phyloP scores from a whole-genome alignment of 2,888 invertebrate species.

The Apodemia hepburni region DNA sequence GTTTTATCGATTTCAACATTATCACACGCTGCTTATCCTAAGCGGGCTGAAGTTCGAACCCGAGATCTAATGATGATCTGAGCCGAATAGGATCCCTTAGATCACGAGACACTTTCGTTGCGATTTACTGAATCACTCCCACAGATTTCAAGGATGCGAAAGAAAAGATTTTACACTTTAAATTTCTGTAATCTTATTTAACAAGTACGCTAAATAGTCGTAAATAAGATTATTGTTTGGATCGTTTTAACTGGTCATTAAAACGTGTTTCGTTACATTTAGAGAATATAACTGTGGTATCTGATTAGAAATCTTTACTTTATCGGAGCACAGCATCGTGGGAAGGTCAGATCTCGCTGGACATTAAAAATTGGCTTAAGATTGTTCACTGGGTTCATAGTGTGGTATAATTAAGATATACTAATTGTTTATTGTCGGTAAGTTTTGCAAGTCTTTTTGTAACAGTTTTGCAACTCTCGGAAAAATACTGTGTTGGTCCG shows the following conservation, averaged over 20 bases:
- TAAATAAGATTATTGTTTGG: conserved; percentile 8
- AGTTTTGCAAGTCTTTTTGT: conserved; percentile 1
- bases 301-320: background rate
- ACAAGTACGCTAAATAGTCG: background rate
- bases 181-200: too few relatives aligned
- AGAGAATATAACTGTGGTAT: background rate
- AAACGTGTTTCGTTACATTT: conserved; percentile 4
- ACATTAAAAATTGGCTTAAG: background rate
- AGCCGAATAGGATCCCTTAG: too few relatives aligned
- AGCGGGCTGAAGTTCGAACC: too few relatives aligned
- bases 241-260: background rate
- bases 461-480: background rate
- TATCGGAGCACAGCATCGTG: background rate
- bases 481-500: too few relatives aligned
- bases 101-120: too few relatives aligned
- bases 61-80: too few relatives aligned
- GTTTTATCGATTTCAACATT: too few relatives aligned
- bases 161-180: too few relatives aligned
- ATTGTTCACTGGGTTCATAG: background rate
- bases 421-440: background rate
- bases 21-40: too few relatives aligned
- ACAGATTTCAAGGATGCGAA: too few relatives aligned
- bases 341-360: background rate
- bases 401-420: conserved; percentile 1
- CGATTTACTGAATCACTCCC: too few relatives aligned